phyloP scores from a whole-genome alignment of 2,888 invertebrate species.

The Chrysodeixis includens region DNA sequence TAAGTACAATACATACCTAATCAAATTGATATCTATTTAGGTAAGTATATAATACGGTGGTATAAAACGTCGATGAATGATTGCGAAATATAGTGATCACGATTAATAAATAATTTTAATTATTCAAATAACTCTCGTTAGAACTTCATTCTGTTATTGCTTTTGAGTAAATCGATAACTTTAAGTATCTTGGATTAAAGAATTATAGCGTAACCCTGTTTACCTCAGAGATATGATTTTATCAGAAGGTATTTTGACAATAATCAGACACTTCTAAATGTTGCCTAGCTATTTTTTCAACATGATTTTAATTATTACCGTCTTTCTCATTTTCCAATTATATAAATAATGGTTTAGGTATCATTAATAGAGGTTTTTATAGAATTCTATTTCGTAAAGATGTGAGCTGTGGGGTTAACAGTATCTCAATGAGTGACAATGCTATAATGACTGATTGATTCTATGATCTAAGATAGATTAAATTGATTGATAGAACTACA shows the following conservation, averaged over 20 bases:
- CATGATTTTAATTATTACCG: background rate
- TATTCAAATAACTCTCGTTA: background rate
- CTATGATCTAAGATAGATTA: conserved; percentile 56
- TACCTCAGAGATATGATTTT: conserved; percentile 77
- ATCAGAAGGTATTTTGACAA: conserved; percentile 56
- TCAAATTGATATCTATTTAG: conserved; percentile 10
- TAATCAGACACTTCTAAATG: conserved; percentile 65
- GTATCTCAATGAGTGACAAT: conserved; percentile 36
- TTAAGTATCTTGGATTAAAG: conserved; percentile 38
- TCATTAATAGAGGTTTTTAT: conserved; percentile 4
- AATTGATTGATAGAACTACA: conserved; percentile 61
- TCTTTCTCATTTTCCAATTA: background rate
- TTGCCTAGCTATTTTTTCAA: conserved; percentile 28
- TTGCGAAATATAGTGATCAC: conserved; percentile 9
- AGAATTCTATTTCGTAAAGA: background rate
- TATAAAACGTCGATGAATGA: conserved; percentile 41
- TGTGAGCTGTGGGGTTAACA: conserved; percentile 29
- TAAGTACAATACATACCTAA: conserved; percentile 12
- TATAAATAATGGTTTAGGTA: background rate
- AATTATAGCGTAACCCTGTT: conserved; percentile 73
- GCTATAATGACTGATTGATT: conserved; percentile 37
- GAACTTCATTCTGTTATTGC: conserved; percentile 20
- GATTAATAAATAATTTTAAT: background rate
- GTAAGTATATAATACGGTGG: conserved; percentile 31
- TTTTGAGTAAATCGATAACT: conserved; percentile 22